Conservation (phyloP, 2,797 vertebrate species). For the Megaceryle alcyon region DNA sequence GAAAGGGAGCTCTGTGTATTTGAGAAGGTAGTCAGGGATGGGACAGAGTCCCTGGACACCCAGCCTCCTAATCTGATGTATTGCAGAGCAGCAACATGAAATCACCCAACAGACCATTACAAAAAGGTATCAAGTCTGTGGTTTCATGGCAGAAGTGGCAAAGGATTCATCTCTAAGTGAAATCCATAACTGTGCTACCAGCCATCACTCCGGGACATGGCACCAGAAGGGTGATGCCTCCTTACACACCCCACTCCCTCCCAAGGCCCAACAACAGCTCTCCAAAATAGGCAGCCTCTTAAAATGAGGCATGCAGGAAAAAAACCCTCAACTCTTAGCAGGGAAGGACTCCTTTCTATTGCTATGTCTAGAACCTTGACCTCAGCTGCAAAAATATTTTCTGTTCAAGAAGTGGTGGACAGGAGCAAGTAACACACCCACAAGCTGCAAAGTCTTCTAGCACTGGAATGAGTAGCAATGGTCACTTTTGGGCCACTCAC, state of each 20-base stretch:
- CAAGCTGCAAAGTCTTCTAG: neutral
- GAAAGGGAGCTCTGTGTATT: neutral
- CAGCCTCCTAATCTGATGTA: neutral
- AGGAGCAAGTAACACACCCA: neutral
- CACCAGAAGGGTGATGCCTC: neutral
- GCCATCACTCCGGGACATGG: accelerated
- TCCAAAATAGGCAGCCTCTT: neutral
- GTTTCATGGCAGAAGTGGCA: neutral
- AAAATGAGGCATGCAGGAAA: accelerated
- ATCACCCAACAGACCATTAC: neutral
- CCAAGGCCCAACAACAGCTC: neutral
- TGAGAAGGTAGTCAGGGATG: accelerated
- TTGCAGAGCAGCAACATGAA: neutral
- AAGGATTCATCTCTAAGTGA: neutral
- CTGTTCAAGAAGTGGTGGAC: neutral
- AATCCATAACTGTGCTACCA: neutral
- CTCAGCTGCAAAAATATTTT: neutral
- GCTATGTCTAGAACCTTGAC: accelerated
- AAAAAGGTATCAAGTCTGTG: neutral
- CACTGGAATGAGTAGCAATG: neutral
- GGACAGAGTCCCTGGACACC: neutral
- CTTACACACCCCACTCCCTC: neutral
- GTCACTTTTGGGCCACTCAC: no score
- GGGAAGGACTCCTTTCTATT: neutral
- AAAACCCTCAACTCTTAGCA: neutral